phyloP scores from a whole-genome alignment of 2,113 vertebrate species.

The Dipodomys spectabilis region DNA sequence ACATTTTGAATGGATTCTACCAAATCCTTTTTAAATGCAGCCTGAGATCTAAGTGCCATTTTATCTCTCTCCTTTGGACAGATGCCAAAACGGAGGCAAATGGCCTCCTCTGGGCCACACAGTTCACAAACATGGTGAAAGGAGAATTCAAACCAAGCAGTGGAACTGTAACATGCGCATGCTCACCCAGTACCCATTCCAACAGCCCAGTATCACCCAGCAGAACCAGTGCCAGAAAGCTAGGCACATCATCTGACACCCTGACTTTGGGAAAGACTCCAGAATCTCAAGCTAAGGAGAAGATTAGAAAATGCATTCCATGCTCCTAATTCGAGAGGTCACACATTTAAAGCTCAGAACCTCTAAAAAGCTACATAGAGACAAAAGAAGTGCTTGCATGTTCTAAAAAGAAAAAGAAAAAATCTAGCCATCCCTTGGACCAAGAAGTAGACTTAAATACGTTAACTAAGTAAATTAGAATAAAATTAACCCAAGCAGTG shows the following conservation, averaged over 20 bases:
- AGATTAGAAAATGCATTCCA: neutral
- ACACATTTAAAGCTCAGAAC: neutral
- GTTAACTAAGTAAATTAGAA: neutral
- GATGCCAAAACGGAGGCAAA: neutral
- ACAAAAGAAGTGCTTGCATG: neutral
- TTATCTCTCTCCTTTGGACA: conserved; percentile 5
- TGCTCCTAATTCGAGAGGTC: neutral
- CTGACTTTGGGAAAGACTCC: too few species aligned
- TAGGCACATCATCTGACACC: rapidly evolving
- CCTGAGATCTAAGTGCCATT: neutral
- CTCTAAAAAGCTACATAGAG: neutral
- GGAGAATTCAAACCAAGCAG: too few species aligned
- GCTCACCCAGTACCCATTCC: neutral
- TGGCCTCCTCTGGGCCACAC: neutral
- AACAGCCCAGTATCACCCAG: neutral
- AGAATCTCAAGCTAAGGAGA: neutral
- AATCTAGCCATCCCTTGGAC: neutral
- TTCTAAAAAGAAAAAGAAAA: neutral
- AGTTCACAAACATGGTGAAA: neutral
- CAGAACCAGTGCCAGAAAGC: too few species aligned
- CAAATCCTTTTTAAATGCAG: neutral
- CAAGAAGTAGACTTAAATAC: neutral
- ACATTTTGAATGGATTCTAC: neutral
- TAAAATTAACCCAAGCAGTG: neutral
- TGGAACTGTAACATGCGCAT: neutral